These are phyloP conservation scores for Triplophysa tibetana DNA, from an alignment of 2,113 vertebrate species.

Conservation along the genomic window DNA sequence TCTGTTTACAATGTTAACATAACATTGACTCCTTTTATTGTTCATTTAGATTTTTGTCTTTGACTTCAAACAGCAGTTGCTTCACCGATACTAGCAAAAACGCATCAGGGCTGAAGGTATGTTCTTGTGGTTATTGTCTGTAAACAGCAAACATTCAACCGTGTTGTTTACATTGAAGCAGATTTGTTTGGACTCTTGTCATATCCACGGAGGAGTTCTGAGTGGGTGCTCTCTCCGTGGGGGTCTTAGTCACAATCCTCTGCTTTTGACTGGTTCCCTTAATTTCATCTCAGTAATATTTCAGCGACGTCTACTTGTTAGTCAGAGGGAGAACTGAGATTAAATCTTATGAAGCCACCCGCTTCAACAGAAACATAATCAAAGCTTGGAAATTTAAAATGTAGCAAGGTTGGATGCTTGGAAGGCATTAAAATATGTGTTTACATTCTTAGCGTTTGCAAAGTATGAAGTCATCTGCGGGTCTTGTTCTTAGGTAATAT, in stretches of 20 bases:
- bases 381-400: neutral
- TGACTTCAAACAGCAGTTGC: neutral
- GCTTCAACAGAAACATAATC: neutral
- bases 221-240: constrained; percentile 24
- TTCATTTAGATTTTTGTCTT: neutral
- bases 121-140: constrained; percentile 3
- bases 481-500: constrained; percentile 16
- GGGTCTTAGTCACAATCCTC: constrained; percentile 21
- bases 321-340: neutral
- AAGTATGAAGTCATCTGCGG: neutral
- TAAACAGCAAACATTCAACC: constrained; percentile 18
- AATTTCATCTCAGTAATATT: neutral
- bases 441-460: neutral
- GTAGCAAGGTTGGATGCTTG: neutral
- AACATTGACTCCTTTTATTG: no score
- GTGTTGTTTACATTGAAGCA: constrained; percentile 39
- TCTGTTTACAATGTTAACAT: no score
- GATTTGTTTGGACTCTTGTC: constrained; percentile 41
- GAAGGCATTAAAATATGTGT: neutral
- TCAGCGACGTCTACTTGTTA: neutral
- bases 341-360: neutral
- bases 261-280: constrained; percentile 1
- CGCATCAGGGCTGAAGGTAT: neutral
- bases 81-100: neutral
- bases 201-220: constrained; percentile 14